A percentile compares a stretch with the other conserved stretches of the same genome.
Conservation (phyloP, 2,797 vertebrate species). For the Simalia tracyae region DNA sequence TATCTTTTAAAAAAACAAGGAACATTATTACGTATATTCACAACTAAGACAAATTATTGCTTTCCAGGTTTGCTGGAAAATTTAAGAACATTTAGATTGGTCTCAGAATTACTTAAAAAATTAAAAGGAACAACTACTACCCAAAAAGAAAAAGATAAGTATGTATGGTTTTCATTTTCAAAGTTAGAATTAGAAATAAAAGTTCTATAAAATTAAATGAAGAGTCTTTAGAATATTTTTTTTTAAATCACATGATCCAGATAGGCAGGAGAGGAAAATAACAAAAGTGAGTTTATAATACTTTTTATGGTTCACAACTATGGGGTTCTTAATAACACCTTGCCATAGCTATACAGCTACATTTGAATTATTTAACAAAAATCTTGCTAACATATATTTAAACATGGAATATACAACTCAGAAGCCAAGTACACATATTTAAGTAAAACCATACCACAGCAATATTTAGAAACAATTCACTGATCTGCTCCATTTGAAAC, state of each 20-base stretch:
- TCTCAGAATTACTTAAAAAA: conserved; percentile 22
- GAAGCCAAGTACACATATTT: neutral
- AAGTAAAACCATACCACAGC: conserved; percentile 31
- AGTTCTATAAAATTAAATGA: conserved; percentile 44
- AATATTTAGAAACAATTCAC: conserved; percentile 59
- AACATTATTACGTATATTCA: conserved; percentile 50
- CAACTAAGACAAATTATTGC: conserved; percentile 58
- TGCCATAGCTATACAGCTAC: conserved; percentile 24
- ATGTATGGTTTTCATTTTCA: conserved; percentile 22
- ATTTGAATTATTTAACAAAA: conserved; percentile 18
- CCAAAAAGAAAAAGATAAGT: neutral
- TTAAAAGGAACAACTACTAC: conserved; percentile 35
- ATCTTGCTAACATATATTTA: neutral
- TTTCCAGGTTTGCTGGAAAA: conserved; percentile 53
- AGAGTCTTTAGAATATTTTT: conserved; percentile 42
- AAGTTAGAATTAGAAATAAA: conserved; percentile 22
- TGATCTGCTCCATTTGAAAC: conserved; percentile 64
- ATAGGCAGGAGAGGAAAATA: neutral
- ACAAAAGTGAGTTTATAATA: conserved; percentile 43
- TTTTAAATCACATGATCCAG: conserved; percentile 39
- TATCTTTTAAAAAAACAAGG: conserved; percentile 30
- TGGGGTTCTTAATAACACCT: conserved; percentile 22
- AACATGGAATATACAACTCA: neutral
- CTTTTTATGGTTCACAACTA: conserved; percentile 44
- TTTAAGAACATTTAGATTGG: conserved; percentile 50